Conservation (phyloP, 2,888 invertebrate genomes). For the Glaucopsyche alexis region DNA sequence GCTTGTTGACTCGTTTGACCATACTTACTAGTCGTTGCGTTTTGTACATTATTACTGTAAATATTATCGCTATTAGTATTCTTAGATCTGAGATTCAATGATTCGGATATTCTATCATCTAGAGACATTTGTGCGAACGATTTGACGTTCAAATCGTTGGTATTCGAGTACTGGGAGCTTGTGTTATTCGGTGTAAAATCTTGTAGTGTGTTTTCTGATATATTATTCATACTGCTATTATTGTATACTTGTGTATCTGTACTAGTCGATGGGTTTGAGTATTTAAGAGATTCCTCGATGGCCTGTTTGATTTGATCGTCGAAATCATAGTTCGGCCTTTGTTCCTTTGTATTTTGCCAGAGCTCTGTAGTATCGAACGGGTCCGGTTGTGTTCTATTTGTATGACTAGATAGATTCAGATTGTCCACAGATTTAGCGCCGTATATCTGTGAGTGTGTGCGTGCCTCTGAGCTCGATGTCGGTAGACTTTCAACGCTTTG, state of each 20-base stretch:
- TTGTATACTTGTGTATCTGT: constrained; percentile 50
- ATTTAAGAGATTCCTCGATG: constrained; percentile 59
- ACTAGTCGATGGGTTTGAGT: constrained; percentile 49
- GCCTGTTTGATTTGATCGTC: constrained; percentile 42
- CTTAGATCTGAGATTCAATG: constrained; percentile 70
- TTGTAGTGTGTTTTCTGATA: constrained; percentile 43
- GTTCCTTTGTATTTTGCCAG: constrained; percentile 56
- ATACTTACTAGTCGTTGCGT: constrained; percentile 47
- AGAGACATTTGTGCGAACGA: constrained; percentile 63
- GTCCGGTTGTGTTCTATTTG: constrained; percentile 47
- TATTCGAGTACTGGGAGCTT: constrained; percentile 44
- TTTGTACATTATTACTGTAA: constrained; percentile 54
- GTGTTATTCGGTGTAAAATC: constrained; percentile 47
- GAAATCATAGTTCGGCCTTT: constrained; percentile 48
- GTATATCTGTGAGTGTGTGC: constrained; percentile 50
- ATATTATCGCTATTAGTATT: constrained; percentile 61
- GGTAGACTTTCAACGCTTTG: constrained; percentile 68
- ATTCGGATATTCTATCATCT: constrained; percentile 73
- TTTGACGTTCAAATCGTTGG: constrained; percentile 48
- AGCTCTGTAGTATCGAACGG: constrained; percentile 65
- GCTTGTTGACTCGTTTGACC: neutral
- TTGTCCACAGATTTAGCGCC: constrained; percentile 70
- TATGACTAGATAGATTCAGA: constrained; percentile 45
- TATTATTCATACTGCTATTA: constrained; percentile 49
- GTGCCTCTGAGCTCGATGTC: constrained; percentile 49